Evolutionary conservation across 2,113 vertebrate species (phyloP).

Genomic region (Myrmophylax atrothorax): DNA sequence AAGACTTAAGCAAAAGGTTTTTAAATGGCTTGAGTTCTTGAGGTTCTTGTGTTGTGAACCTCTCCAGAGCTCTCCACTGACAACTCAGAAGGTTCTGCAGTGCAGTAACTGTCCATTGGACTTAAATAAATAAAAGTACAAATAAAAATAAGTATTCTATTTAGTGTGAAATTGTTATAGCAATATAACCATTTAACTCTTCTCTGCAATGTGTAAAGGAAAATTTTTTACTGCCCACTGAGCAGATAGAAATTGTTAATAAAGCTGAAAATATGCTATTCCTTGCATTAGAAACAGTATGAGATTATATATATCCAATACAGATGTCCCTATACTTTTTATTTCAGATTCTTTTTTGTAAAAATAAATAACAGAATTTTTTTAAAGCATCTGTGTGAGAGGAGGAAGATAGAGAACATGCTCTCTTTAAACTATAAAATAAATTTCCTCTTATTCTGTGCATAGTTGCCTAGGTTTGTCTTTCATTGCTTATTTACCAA

Average conservation of each 20-base stretch:
- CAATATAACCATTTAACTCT: not conserved
- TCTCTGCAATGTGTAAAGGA: not conserved
- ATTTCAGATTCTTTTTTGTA: not conserved
- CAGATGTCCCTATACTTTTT: not conserved
- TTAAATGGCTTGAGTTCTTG: not conserved
- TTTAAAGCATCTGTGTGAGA: not conserved
- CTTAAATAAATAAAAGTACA: not conserved
- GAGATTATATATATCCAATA: not conserved
- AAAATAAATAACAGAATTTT: not conserved
- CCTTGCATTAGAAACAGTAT: not conserved
- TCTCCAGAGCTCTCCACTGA: not conserved
- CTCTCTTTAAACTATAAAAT: not conserved
- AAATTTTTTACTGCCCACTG: not conserved
- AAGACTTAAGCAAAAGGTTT: not conserved
- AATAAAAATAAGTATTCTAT: not conserved
- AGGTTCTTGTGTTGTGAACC: not conserved
- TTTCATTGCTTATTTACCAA: not conserved
- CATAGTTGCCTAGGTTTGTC: not conserved
- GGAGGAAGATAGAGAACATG: accelerated
- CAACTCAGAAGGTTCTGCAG: not conserved
- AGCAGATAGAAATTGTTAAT: not conserved
- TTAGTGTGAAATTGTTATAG: not conserved
- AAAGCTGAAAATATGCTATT: not conserved
- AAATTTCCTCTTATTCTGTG: not conserved
- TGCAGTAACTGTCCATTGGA: not conserved